Evolutionary conservation across 1,140 invertebrate species (phyloP), one percentile per base, ranked within the genome.

Genomic region (Adoxophyes honmai): DNA sequence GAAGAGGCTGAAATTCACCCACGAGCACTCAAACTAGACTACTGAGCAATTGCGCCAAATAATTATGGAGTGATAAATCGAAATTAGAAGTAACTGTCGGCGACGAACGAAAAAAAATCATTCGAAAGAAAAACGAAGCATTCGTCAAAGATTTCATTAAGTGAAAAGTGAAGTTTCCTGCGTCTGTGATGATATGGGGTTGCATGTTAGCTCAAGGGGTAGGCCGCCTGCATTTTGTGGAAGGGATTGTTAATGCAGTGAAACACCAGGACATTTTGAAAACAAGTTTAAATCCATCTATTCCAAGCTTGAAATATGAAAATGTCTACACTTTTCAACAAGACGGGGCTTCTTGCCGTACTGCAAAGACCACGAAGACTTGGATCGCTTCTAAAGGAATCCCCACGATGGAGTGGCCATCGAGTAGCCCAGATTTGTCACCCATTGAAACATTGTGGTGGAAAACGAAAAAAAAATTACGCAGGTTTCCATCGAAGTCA

Each of bases 401-500:
- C 34, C 36, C 34, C 16, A 52, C 58, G 16, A 55, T 66, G 13
- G 55, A 52, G 11, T 57, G 51, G 52, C 65, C 56, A 21, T 57
- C 60, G n/a, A 63, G 58, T 55, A 72, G 64, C 56, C 57, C 60
- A 8, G 63, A 64, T 48, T 35, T 69, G 6, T 65, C 61, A 60
- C 36, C 57, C 5, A 71, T 69, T 13, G 57, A 66, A 57, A 70
- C 34, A 9, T 6, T 64, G 7, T 64, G 62, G 55, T 63, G 44
- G 36, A 61, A 64, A 57, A 65, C 59, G 59, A 65, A 68, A 53
- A 44, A 66, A 52, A 21, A 10, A 11, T 53, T 65, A 11, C 52
- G 38, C 28, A 60, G 14, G 15, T 42, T 10, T 64, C 34, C 62
- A 35, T 15, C 14, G 9, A 39, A 28, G 3, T 55, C 58, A 21